These are phyloP conservation scores for Ancistrus triradiatus DNA, from an alignment of 2,113 vertebrate species.

Conservation along the genomic window DNA sequence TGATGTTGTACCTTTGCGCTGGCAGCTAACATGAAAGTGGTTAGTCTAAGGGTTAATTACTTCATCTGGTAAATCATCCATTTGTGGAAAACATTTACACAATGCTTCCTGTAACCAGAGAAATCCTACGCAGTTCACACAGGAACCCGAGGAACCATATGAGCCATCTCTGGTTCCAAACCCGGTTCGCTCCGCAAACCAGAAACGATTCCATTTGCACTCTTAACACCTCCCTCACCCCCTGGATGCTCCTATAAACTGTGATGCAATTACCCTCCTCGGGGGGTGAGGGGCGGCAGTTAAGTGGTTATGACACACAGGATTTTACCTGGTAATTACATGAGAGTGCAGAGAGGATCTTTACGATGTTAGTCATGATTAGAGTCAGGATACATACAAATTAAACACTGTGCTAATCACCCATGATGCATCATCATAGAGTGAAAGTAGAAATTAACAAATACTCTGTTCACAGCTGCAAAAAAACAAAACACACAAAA, in stretches of 20 bases:
- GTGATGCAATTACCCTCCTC: conserved; percentile 57
- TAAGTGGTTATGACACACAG: conserved; percentile 62
- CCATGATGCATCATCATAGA: no score
- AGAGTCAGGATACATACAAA: no score
- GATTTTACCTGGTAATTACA: conserved; percentile 64
- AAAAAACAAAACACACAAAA: no score
- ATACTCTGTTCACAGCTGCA: no score
- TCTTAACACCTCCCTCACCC: conserved; percentile 44
- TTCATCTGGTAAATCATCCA: neutral
- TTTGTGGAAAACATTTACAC: neutral
- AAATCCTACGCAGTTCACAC: neutral
- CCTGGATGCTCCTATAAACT: conserved; percentile 46
- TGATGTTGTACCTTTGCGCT: neutral
- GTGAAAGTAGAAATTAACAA: no score
- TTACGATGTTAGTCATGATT: conserved; percentile 43
- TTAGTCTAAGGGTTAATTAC: neutral
- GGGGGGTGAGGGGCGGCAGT: conserved; percentile 56
- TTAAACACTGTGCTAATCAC: no score
- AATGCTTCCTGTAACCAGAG: neutral
- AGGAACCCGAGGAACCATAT: no score
- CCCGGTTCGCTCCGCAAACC: conserved; percentile 8
- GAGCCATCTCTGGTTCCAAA: no score
- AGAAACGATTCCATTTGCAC: conserved; percentile 38
- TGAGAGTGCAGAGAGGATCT: conserved; percentile 30
- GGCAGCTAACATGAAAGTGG: neutral